These are phyloP conservation scores for Caranx melampygus DNA, from an alignment of 2,113 vertebrate species.

Conservation along the genomic window DNA sequence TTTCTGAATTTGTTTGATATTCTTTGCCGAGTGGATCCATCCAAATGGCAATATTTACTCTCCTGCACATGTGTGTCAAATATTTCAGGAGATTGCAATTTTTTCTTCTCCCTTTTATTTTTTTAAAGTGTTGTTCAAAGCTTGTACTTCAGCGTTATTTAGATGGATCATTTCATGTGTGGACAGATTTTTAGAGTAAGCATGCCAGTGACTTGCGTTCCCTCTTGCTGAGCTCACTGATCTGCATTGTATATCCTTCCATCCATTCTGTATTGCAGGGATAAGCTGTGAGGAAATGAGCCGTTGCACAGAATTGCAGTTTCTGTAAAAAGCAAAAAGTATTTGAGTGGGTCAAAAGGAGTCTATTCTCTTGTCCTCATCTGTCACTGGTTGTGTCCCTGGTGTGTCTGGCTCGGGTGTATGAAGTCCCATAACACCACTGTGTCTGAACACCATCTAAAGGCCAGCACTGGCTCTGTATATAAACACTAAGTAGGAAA, in stretches of 20 bases:
- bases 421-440: constrained; percentile 46
- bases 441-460: constrained; percentile 54
- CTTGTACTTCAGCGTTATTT: constrained; percentile 29
- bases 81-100: constrained; percentile 43
- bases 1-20: constrained; percentile 59
- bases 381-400: constrained; percentile 52
- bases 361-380: constrained; percentile 50
- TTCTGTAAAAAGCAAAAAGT: constrained; percentile 41
- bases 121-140: neutral
- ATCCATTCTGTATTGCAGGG: constrained; percentile 34
- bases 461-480: constrained; percentile 55
- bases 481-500: constrained; percentile 77
- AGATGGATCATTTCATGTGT: constrained; percentile 13
- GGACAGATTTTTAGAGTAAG: constrained; percentile 39
- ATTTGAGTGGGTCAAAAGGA: constrained; percentile 40
- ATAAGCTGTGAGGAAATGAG: constrained; percentile 44
- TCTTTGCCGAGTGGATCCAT: constrained; percentile 51
- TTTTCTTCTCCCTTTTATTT: neutral
- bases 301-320: constrained; percentile 23
- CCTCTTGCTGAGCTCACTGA: constrained; percentile 47
- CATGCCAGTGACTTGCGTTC: constrained; percentile 27
- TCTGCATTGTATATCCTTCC: constrained; percentile 38
- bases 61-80: constrained; percentile 47
- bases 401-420: constrained; percentile 36
- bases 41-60: constrained; percentile 59